Base-by-base conservation (phyloP, 92 coral and sea anemone species). In the Parazoanthus darwini region DNA sequence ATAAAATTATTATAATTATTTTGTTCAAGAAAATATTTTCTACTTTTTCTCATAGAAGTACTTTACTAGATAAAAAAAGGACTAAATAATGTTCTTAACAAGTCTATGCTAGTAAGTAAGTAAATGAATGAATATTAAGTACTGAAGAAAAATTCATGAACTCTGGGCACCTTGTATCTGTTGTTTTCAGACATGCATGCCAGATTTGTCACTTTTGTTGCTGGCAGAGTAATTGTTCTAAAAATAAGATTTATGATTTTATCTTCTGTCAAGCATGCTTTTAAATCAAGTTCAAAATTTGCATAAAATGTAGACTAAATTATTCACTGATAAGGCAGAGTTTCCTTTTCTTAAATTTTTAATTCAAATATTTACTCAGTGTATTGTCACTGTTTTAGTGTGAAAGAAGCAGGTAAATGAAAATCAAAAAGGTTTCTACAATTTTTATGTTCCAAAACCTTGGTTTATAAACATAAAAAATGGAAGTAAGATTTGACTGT, bases 301-400 rank as follows among this genome's bases (percentile, higher is more conserved):
- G 67, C 87, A 84, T 70, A 84, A 51, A 71, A 35, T 8, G n/a
- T 15, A 84, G 79, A 84, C 79, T 23, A 68, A 48, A 84, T 43
- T 26, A 67, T 65, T 67, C 25, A 38, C 42, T 76, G 7, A 8
- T 9, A 39, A 18, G 48, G 46, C 48, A 23, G 51, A 48, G 77
- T 36, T 76, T 76, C 16, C 26, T 39, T 42, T 74, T 76, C 51
- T 76, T 76, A 20, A 18, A 76, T 37, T 44, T 6, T 76, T 22
- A 76, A 39, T 76, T 38, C n/a, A 76, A 42, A 37, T 39, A n/a
- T 76, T 38, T 76, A 38, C 46, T 39, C 51, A 76, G 25, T 38
- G 4, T 7, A 75, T 7, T 2, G 44, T 75, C 25, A 37, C 54
- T 37, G 26, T 39, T 42, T 76, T 76, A 38, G 26, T 20, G 38